Evolutionary conservation across 2,113 vertebrate species (phyloP).

Genomic region (Tilapia sparmanii): DNA sequence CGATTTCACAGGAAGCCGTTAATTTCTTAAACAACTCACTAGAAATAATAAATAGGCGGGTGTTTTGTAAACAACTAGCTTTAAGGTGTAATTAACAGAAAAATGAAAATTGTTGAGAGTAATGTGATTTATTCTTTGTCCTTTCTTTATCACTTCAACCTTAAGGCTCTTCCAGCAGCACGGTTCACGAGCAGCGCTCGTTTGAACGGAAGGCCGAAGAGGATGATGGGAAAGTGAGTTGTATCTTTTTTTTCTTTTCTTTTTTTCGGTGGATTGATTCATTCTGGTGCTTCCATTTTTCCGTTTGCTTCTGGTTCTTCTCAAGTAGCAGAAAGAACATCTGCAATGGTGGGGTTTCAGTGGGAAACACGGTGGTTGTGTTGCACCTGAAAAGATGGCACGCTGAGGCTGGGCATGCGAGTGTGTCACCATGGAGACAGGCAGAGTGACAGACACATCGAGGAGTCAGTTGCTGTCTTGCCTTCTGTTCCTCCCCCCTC

Average conservation of each 20-base stretch:
- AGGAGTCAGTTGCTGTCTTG: slow-evolving; percentile 23
- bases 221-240: slow-evolving; percentile 85
- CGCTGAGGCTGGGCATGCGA: slow-evolving; percentile 6
- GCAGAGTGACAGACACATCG: slow-evolving; percentile 31
- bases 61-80: not conserved
- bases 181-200: slow-evolving; percentile 76
- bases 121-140: not conserved
- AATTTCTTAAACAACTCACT: not conserved
- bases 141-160: not conserved
- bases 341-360: not conserved
- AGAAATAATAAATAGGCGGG: not conserved
- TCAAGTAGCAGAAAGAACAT: not conserved
- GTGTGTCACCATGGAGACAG: slow-evolving; percentile 43
- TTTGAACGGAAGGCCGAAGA: slow-evolving; percentile 82
- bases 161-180: slow-evolving; percentile 73
- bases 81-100: not conserved
- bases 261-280: not conserved
- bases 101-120: not conserved
- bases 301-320: not conserved
- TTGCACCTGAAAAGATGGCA: slow-evolving; percentile 22
- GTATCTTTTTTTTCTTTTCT: not conserved
- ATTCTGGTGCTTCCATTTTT: not conserved
- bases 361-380: not conserved
- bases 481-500: slow-evolving; percentile 5
- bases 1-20: not conserved